Percentiles rank a stretch among this genome's conserved stretches.
These are phyloP conservation scores for Leptobrachium leishanense DNA, from an alignment of 2,113 vertebrate genomes.

Conservation along the genomic window DNA sequence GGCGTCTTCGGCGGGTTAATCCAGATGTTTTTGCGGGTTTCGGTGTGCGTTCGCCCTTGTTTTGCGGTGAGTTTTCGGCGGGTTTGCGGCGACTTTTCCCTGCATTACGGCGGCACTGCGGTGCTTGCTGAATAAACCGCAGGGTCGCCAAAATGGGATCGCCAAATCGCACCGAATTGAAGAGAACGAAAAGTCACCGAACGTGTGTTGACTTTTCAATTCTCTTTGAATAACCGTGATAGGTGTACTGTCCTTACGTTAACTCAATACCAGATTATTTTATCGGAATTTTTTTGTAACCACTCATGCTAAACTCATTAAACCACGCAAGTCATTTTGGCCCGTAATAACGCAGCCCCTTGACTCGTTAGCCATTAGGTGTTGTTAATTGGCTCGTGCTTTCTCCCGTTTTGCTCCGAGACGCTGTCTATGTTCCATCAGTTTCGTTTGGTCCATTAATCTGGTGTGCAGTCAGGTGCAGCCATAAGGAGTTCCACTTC, in stretches of 20 bases:
- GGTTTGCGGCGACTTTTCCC: too few relatives aligned
- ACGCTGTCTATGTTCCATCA: slow-evolving; percentile 16
- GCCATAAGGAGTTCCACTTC: slow-evolving; percentile 36
- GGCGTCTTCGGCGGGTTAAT: too few relatives aligned
- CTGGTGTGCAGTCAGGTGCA: slow-evolving; percentile 35
- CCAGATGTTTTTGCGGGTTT: too few relatives aligned
- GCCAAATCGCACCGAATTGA: too few relatives aligned
- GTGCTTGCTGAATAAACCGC: too few relatives aligned
- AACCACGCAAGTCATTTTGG: slow-evolving; percentile 6
- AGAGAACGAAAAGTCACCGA: too few relatives aligned
- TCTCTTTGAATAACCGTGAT: too few relatives aligned
- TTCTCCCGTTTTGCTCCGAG: neutral
- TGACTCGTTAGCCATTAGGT: slow-evolving; percentile 25
- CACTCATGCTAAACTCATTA: neutral
- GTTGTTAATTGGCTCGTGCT: slow-evolving; percentile 11
- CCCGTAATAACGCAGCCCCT: neutral
- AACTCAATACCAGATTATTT: neutral
- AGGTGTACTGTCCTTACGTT: neutral
- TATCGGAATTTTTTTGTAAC: neutral
- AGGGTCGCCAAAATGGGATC: too few relatives aligned
- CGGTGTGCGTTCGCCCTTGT: too few relatives aligned
- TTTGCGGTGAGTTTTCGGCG: too few relatives aligned
- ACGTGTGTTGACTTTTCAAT: too few relatives aligned
- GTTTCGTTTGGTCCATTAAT: slow-evolving; percentile 42
- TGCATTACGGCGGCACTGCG: too few relatives aligned